Conservation (phyloP, 2,888 invertebrate genomes). For the Acleris sparsana region DNA sequence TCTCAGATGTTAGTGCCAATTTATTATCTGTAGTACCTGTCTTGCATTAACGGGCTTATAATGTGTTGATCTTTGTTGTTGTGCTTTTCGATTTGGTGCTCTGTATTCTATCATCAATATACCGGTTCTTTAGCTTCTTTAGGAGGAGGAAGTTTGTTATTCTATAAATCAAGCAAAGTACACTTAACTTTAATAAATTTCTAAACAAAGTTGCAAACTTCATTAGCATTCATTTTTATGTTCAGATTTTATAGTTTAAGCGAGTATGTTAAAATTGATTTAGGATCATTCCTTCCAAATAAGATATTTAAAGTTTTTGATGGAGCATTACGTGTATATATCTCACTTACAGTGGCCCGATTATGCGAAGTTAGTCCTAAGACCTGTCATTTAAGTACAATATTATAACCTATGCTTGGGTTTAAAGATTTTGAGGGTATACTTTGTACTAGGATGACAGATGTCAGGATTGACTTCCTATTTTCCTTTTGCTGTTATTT, state of each 20-base stretch:
- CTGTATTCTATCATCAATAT: too few species aligned
- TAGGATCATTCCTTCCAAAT: not conserved
- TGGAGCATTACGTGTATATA: too few species aligned
- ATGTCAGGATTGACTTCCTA: too few species aligned
- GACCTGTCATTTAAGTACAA: too few species aligned
- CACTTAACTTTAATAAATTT: not conserved
- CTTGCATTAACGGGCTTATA: slow-evolving; percentile 23
- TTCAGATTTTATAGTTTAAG: slow-evolving; percentile 3
- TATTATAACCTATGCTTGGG: too few species aligned
- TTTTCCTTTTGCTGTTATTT: too few species aligned
- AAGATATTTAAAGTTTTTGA: too few species aligned
- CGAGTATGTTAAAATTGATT: not conserved
- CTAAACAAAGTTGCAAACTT: slow-evolving; percentile 17
- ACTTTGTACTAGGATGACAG: too few species aligned
- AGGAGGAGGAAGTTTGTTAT: not conserved
- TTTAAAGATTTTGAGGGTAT: too few species aligned
- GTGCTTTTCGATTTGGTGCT: not conserved
- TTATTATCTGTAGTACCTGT: slow-evolving; percentile 35
- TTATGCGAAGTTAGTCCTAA: too few species aligned
- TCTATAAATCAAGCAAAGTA: not conserved
- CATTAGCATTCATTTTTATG: slow-evolving; percentile 17
- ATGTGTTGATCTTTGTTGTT: slow-evolving; percentile 11
- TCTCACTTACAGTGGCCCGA: too few species aligned
- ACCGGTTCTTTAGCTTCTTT: too few species aligned
- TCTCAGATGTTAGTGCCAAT: slow-evolving; percentile 35